phyloP scores from a whole-genome alignment of 2,888 invertebrate species.

The Euproctis similis region DNA sequence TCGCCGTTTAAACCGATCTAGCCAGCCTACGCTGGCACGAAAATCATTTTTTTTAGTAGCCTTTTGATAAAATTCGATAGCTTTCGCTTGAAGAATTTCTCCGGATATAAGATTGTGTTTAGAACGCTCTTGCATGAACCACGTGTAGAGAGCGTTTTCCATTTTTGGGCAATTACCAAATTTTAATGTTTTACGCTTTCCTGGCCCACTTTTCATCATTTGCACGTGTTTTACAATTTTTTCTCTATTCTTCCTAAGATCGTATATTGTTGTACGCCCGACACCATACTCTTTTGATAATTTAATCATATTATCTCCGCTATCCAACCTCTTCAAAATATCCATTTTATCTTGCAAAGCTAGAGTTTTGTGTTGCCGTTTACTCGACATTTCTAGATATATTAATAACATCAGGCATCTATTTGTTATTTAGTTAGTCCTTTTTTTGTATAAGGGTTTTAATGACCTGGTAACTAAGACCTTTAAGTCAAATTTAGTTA shows the following conservation, averaged over 20 bases:
- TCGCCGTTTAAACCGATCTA: slow-evolving; percentile 33
- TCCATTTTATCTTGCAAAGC: slow-evolving; percentile 15
- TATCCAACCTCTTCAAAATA: slow-evolving; percentile 25
- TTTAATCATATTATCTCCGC: slow-evolving; percentile 22
- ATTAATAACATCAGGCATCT: too few relatives aligned
- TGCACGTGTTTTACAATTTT: slow-evolving; percentile 22
- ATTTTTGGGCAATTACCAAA: slow-evolving; percentile 24
- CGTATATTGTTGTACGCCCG: slow-evolving; percentile 4
- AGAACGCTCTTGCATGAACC: slow-evolving; percentile 24
- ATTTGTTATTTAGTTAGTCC: too few relatives aligned
- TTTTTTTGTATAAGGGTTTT: too few relatives aligned
- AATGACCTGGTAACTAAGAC: too few relatives aligned
- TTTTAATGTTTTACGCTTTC: slow-evolving; percentile 27
- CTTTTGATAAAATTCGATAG: slow-evolving; percentile 27
- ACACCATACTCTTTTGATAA: slow-evolving; percentile 22
- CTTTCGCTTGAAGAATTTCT: slow-evolving; percentile 26
- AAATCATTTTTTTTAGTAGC: slow-evolving; percentile 28
- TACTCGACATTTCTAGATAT: slow-evolving; percentile 5
- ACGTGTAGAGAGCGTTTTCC: slow-evolving; percentile 25
- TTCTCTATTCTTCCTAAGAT: slow-evolving; percentile 21
- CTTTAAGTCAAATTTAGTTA: too few relatives aligned
- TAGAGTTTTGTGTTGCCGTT: slow-evolving; percentile 7
- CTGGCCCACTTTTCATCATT: slow-evolving; percentile 21
- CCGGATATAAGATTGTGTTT: slow-evolving; percentile 26
- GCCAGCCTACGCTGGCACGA: slow-evolving; percentile 31